Evolutionary conservation across 2,888 invertebrate species (phyloP), one percentile per base, ranked within the genome.

Genomic region (Fabriciana adippe): DNA sequence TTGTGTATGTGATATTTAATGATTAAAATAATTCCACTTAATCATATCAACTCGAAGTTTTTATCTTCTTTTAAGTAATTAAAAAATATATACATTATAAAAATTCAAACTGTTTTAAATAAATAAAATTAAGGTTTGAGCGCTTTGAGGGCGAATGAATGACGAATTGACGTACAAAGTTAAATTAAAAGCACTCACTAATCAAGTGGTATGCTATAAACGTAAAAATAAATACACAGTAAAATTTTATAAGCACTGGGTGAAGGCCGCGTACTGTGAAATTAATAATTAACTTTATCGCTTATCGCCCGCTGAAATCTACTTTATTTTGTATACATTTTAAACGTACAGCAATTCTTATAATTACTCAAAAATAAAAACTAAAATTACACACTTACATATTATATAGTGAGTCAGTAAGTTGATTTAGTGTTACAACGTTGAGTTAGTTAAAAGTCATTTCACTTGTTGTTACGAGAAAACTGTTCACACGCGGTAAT

Each of bases 241-340:
- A 50, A 50, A 60, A 31, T 6, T 50, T 48, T 31, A 18, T 50
- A 31, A 50, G 35, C 50, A 26, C 31, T 31, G 16, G 53, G 56
- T 31, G 62, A 66, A 68, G 72, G 60, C 48, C 63, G 45, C 48
- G 64, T 61, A 66, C 68, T 71, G 71, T 71, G 71, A 71, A 68
- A 69, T 71, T 71, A 71, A 66, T 69, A 71, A 71, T 71, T 71
- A 71, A 57, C 56, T n/a, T 47, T 66, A 66, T 64, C 66, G 60
- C 60, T 16, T 66, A 69, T 71, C 71, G 60, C 55, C 26, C 51
- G 16, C 26, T 50, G 14, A 60, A 13, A 50, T 60, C 50, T 60
- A 60, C 50, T 48, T 50, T 60, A 50, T 26, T 60, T 50, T 60
- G 60, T 60, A 26, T 50, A 59, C 50, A 31, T 48, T 59, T 47